A percentile compares a stretch with the other conserved stretches of the same genome.
phyloP scores from a whole-genome alignment of 2,888 invertebrate species.

The Oxycera nigricornis region DNA sequence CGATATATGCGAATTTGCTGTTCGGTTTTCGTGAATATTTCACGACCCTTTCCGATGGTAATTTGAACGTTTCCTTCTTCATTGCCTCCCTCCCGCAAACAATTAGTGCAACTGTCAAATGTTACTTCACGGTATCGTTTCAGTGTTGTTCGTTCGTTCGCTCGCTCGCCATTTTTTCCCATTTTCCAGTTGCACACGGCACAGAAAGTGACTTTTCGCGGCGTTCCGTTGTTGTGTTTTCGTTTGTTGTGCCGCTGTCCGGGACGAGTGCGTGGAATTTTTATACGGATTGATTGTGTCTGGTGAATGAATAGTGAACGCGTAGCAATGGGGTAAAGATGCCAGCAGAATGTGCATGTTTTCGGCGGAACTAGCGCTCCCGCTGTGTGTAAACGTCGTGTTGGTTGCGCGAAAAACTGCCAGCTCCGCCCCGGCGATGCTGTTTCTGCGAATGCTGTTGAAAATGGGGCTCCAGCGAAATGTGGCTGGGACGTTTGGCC shows the following conservation, averaged over 20 bases:
- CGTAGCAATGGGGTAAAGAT: conserved; percentile 41
- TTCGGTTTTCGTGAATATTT: no score
- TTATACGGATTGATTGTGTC: conserved; percentile 25
- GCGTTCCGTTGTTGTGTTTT: conserved; percentile 14
- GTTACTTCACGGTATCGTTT: conserved; percentile 1
- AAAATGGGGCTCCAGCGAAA: not conserved
- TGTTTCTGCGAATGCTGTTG: conserved; percentile 17
- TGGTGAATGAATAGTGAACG: conserved; percentile 40
- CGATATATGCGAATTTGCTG: no score
- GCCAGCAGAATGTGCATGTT: not conserved
- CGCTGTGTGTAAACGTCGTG: not conserved
- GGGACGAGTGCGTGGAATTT: conserved; percentile 32
- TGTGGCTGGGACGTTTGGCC: not conserved
- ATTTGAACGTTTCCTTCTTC: no score
- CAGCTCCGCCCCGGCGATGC: conserved; percentile 26
- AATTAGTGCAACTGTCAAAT: conserved; percentile 33
- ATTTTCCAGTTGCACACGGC: conserved; percentile 16
- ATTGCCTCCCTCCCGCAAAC: conserved; percentile 23
- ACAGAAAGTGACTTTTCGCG: conserved; percentile 35
- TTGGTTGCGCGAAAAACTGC: not conserved
- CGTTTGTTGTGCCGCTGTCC: conserved; percentile 3
- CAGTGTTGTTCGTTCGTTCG: conserved; percentile 23
- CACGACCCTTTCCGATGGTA: no score
- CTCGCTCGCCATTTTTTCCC: conserved; percentile 37
- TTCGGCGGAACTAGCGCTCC: not conserved